A percentile compares a stretch with the other conserved stretches of the same genome.
phyloP scores from a whole-genome alignment of 1,140 invertebrate species.

The Paraescarpia echinospica region DNA sequence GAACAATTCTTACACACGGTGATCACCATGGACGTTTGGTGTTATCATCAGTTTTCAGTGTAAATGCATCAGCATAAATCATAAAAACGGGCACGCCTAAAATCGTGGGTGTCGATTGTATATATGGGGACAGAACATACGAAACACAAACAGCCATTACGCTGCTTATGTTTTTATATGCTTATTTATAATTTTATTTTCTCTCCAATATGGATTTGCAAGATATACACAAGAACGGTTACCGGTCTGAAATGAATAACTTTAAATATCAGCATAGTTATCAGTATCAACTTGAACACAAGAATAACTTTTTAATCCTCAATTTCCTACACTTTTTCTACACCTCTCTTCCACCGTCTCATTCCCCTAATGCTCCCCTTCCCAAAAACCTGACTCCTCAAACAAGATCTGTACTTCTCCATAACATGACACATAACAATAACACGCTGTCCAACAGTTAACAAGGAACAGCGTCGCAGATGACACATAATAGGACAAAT shows the following conservation, averaged over 20 bases:
- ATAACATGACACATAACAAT: not conserved
- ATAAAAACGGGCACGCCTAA: not conserved
- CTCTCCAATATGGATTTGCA: not conserved
- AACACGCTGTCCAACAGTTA: not conserved
- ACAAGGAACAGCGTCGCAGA: not conserved
- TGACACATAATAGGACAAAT: not conserved
- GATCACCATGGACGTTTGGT: not conserved
- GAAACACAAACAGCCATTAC: not conserved
- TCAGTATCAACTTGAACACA: not conserved
- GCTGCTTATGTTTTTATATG: not conserved
- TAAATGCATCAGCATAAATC: not conserved
- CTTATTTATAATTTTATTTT: not conserved
- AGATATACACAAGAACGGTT: not conserved
- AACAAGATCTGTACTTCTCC: not conserved
- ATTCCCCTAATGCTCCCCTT: not conserved
- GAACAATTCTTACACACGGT: not conserved
- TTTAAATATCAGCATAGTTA: not conserved
- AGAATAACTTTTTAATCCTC: not conserved
- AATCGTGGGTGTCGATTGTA: not conserved
- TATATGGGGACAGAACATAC: not conserved
- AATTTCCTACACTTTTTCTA: not conserved
- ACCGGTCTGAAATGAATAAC: not conserved
- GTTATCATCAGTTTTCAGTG: not conserved
- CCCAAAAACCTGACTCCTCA: not conserved
- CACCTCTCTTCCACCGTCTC: too few relatives aligned